Conservation (phyloP, 2,888 invertebrate genomes). For the Pollenia amentaria region DNA sequence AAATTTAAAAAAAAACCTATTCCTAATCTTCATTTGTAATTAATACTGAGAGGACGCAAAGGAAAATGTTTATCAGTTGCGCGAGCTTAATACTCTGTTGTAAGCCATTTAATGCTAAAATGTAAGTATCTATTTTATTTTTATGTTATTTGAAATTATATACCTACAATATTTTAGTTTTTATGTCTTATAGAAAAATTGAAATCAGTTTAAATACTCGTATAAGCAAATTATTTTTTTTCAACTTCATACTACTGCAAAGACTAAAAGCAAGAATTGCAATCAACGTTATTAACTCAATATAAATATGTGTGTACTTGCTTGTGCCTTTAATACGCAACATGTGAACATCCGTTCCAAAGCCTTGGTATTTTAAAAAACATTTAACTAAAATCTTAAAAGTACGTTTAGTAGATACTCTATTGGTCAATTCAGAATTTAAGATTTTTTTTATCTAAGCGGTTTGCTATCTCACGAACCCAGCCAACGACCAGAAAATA, state of each 20-base stretch:
- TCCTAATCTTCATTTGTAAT: no score
- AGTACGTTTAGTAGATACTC: conserved; percentile 38
- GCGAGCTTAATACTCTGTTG: conserved; percentile 9
- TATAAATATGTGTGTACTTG: neutral
- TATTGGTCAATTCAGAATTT: conserved; percentile 30
- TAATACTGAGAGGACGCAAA: neutral
- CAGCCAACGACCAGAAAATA: conserved; percentile 24
- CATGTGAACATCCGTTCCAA: conserved; percentile 46
- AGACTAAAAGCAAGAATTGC: neutral
- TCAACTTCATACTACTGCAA: neutral
- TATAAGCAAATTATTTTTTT: no score
- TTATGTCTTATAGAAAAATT: no score
- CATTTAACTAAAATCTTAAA: conserved; percentile 5
- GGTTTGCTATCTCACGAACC: conserved; percentile 49
- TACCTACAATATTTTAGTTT: neutral
- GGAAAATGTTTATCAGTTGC: conserved; percentile 8
- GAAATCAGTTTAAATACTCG: no score
- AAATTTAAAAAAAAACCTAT: neutral
- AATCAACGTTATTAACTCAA: conserved; percentile 6
- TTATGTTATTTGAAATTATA: neutral
- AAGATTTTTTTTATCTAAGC: conserved; percentile 49
- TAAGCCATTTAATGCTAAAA: neutral
- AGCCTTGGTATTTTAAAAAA: conserved; percentile 29
- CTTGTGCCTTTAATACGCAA: neutral
- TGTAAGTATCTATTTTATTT: no score